Base-by-base conservation (phyloP, 2,888 invertebrate genomes). In the Leistus spinibarbis region DNA sequence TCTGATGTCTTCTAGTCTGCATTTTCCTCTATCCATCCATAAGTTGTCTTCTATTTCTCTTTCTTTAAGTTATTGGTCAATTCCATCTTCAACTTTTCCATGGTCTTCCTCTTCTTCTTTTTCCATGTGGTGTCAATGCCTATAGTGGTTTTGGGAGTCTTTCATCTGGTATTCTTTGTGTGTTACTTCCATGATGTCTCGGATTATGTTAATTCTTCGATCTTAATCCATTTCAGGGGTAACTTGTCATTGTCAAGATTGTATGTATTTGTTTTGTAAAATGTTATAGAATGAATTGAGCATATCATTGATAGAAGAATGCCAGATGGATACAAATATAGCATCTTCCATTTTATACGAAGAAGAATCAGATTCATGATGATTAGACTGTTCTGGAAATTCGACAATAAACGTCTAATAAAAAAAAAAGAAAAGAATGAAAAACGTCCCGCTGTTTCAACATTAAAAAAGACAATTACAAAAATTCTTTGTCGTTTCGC, bases 201-300 rank as follows among this genome's bases (percentile, higher is more conserved):
- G n/a, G n/a, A n/a, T n/a, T n/a, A n/a, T n/a, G n/a, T n/a, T n/a
- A n/a, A n/a, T n/a, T n/a, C n/a, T n/a, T n/a, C n/a, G n/a, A n/a
- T n/a, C n/a, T n/a, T n/a, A n/a, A n/a, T n/a, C n/a, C n/a, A n/a
- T n/a, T n/a, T n/a, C n/a, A n/a, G n/a, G n/a, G n/a, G n/a, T n/a
- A n/a, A n/a, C n/a, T n/a, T n/a, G n/a, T n/a, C n/a, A n/a, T n/a
- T n/a, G n/a, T n/a, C n/a, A n/a, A n/a, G n/a, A n/a, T n/a, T n/a
- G n/a, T n/a, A n/a, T 27, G 9, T 7, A 27, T 27, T n/a, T 76
- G 70, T 78, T 74, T 22, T 76, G 80, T 79, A 27, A 27, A 27
- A 27, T 7, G 62, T 79, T 81, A 40, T 79, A 87, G 87, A 81
- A 84, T 78, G 82, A 86, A 82, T 78, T 84, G 76, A 85, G 84